Conservation (phyloP, 2,113 vertebrate genomes). For the Eretmodus cyanostictus region DNA sequence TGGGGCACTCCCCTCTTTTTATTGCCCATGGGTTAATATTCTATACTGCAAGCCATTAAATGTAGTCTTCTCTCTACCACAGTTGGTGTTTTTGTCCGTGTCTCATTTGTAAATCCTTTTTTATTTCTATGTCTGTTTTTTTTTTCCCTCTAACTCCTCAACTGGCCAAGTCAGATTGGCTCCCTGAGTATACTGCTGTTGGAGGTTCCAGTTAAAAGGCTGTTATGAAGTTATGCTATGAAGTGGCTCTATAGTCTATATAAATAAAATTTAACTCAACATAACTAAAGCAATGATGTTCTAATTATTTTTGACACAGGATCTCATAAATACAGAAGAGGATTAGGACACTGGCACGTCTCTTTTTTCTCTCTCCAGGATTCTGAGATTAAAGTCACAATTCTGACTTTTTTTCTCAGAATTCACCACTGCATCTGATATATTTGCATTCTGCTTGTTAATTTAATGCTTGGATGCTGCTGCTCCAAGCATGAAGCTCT, state of each 20-base stretch:
- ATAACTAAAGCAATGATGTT: not conserved
- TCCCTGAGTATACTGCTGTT: not conserved
- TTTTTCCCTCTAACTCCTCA: rapidly evolving
- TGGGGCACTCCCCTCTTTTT: not conserved
- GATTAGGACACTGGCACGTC: no score
- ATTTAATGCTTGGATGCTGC: not conserved
- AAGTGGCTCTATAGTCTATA: not conserved
- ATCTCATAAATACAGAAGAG: not conserved
- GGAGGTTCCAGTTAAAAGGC: not conserved
- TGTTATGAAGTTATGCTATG: not conserved
- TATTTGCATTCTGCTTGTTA: not conserved
- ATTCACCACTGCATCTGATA: not conserved
- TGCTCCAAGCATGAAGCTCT: not conserved
- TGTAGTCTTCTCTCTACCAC: not conserved
- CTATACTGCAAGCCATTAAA: not conserved
- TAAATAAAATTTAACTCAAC: not conserved
- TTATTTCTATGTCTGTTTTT: not conserved
- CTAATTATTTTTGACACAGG: not conserved
- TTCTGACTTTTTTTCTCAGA: no score
- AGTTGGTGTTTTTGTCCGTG: not conserved
- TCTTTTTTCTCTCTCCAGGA: no score
- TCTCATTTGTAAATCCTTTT: not conserved
- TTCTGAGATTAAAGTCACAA: no score
- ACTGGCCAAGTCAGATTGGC: not conserved
- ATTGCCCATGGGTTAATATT: not conserved